Conservation (phyloP, 2,113 vertebrate species). For the Raja brachyura region DNA sequence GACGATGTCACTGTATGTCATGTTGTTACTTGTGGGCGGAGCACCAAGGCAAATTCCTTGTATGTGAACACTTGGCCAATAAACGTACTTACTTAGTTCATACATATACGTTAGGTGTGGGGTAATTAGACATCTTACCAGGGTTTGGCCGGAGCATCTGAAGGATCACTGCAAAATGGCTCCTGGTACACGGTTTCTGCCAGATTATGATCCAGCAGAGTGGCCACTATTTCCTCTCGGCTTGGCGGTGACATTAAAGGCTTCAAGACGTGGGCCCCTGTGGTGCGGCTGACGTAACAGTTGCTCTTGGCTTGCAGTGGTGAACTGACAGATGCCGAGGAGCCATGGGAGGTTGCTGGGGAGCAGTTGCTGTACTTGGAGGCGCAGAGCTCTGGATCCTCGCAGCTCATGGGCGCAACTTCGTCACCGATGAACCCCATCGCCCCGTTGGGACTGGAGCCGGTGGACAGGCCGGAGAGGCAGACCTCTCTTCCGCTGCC, state of each 20-base stretch:
- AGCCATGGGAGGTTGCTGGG: conserved; percentile 85
- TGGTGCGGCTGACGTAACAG: conserved; percentile 67
- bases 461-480: conserved; percentile 17
- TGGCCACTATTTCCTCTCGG: conserved; percentile 87
- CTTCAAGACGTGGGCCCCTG: conserved; percentile 74
- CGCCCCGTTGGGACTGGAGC: conserved; percentile 51
- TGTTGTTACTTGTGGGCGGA: too few relatives aligned
- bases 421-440: conserved; percentile 78
- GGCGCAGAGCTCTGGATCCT: conserved; percentile 66
- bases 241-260: conserved; percentile 96
- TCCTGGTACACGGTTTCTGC: conserved; percentile 88
- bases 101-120: not conserved
- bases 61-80: too few relatives aligned
- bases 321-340: conserved; percentile 84
- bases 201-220: conserved; percentile 79
- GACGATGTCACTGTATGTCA: too few relatives aligned
- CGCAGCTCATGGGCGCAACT: conserved; percentile 64
- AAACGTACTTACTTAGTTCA: too few relatives aligned
- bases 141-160: conserved; percentile 83
- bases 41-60: too few relatives aligned
- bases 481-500: conserved; percentile 20
- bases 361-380: conserved; percentile 69
- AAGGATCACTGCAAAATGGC: conserved; percentile 92
- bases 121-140: conserved; percentile 60
- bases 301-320: conserved; percentile 76